Conservation (phyloP, 2,888 invertebrate genomes). For the Calameuta idolon region DNA sequence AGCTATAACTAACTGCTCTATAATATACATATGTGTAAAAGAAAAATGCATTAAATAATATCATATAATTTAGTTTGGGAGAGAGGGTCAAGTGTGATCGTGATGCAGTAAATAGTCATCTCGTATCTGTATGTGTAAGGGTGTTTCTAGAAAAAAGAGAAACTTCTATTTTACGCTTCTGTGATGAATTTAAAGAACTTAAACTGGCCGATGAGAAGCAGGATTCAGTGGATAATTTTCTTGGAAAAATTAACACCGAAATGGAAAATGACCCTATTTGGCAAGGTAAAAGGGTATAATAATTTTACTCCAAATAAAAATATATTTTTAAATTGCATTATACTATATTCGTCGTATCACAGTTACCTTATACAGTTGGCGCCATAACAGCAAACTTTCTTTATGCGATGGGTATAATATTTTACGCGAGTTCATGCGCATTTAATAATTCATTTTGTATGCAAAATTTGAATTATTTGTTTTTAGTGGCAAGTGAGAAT, state of each 20-base stretch:
- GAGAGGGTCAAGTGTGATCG: constrained; percentile 77
- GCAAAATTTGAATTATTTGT: background rate
- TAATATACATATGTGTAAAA: background rate
- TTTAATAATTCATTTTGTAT: background rate
- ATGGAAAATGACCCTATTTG: constrained; percentile 79
- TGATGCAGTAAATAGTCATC: constrained; percentile 78
- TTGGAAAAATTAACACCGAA: constrained; percentile 77
- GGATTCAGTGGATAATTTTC: constrained; percentile 86
- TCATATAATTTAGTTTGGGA: constrained; percentile 64
- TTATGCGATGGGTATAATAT: background rate
- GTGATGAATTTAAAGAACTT: constrained; percentile 82
- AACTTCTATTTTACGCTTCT: constrained; percentile 79
- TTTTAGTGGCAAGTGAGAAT: constrained; percentile 75
- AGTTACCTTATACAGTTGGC: no score
- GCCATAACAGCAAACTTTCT: no score
- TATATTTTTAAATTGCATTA: background rate
- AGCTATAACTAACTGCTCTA: constrained; percentile 23
- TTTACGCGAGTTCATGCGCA: background rate
- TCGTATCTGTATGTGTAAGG: constrained; percentile 81
- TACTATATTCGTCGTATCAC: background rate
- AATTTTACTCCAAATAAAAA: background rate
- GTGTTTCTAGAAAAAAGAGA: constrained; percentile 86
- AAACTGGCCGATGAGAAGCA: constrained; percentile 92
- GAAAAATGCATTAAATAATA: background rate
- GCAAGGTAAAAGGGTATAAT: constrained; percentile 70